These are phyloP conservation scores for Okamejei kenojei DNA, from an alignment of 2,797 vertebrate species.

Conservation along the genomic window DNA sequence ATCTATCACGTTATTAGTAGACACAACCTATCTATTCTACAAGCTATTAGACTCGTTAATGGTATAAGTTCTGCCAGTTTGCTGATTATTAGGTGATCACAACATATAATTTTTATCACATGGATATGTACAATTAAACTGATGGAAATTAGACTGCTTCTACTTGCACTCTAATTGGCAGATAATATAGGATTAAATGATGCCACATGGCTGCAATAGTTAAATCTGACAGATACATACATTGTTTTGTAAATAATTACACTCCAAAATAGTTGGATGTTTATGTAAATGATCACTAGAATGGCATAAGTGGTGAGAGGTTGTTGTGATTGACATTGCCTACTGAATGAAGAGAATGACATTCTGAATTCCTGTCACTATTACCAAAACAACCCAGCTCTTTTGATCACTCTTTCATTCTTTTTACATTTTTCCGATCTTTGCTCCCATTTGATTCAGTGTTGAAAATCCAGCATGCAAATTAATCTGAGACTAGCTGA, in stretches of 20 bases:
- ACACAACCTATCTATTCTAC: conserved; percentile 80
- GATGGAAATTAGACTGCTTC: conserved; percentile 12
- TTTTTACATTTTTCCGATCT: background rate
- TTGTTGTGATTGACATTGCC: conserved; percentile 20
- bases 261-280: background rate
- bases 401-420: background rate
- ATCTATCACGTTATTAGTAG: conserved; percentile 82
- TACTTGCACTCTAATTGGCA: background rate
- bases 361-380: background rate
- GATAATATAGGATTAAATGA: conserved; percentile 22
- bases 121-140: conserved; percentile 17
- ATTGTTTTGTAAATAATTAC: conserved; percentile 22
- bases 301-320: background rate
- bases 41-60: conserved; percentile 76
- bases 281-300: background rate
- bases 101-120: conserved; percentile 43
- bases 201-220: background rate
- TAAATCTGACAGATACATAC: background rate
- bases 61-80: conserved; percentile 57
- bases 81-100: conserved; percentile 59
- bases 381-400: background rate
- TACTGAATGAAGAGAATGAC: background rate
- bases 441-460: background rate
- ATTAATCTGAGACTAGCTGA: conserved; percentile 3
- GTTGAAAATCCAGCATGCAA: conserved; percentile 8